These are phyloP conservation scores for Epinotia bilunana DNA, from an alignment of 2,888 invertebrate species.

Conservation along the genomic window DNA sequence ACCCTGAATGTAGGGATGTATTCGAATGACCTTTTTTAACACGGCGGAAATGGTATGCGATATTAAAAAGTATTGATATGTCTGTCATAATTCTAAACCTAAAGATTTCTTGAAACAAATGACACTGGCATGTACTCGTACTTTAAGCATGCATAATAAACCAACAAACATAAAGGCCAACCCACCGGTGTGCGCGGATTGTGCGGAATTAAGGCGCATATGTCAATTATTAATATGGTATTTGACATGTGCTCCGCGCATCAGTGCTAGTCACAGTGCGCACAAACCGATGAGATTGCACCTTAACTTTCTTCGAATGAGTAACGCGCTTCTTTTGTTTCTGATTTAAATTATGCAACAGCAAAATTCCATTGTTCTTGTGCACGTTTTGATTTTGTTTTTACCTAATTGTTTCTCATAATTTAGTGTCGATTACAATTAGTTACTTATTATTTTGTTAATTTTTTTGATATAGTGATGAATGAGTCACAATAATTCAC, in stretches of 20 bases:
- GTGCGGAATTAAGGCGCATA: background rate
- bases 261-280: background rate
- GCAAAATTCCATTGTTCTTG: slow-evolving; percentile 54
- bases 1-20: background rate
- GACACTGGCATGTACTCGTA: slow-evolving; percentile 39
- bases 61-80: slow-evolving; percentile 33
- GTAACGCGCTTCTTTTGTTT: slow-evolving; percentile 43
- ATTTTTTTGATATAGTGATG: slow-evolving; percentile 22
- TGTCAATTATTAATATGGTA: background rate
- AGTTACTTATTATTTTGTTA: slow-evolving; percentile 40
- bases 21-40: slow-evolving; percentile 35
- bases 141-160: slow-evolving; percentile 37
- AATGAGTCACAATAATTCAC: background rate
- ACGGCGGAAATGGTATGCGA: slow-evolving; percentile 37
- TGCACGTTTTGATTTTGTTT: slow-evolving; percentile 57
- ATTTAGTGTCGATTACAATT: slow-evolving; percentile 42
- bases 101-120: slow-evolving; percentile 37
- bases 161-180: slow-evolving; percentile 6
- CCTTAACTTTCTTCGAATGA: slow-evolving; percentile 39
- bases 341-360: slow-evolving; percentile 55
- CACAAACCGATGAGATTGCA: background rate
- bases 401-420: slow-evolving; percentile 48
- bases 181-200: background rate
- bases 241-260: background rate
- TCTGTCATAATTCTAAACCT: slow-evolving; percentile 26